Conservation (phyloP, 1,140 invertebrate species). For the Cotesia chilonis region DNA sequence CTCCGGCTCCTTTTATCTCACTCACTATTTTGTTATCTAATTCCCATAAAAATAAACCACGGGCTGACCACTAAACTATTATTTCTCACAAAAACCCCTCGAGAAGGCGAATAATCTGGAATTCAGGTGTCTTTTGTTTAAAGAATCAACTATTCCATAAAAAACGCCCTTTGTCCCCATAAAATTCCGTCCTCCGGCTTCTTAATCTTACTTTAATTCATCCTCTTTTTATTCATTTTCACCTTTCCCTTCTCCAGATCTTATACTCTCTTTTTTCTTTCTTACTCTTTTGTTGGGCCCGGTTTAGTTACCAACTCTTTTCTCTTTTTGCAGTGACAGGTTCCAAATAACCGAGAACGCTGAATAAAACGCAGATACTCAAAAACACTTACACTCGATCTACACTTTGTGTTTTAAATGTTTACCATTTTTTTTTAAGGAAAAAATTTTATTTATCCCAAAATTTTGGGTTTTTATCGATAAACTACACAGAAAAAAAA, state of each 20-base stretch:
- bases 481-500: too few relatives aligned
- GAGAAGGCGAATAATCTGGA: neutral
- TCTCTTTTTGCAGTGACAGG: slow-evolving; percentile 31
- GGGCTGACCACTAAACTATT: too few relatives aligned
- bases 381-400: too few relatives aligned
- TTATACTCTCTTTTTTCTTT: neutral
- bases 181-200: slow-evolving; percentile 36
- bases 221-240: slow-evolving; percentile 36
- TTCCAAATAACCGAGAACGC: slow-evolving; percentile 16
- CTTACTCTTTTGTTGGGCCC: too few relatives aligned
- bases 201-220: slow-evolving; percentile 56
- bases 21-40: slow-evolving; percentile 22
- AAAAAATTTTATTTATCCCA: too few relatives aligned
- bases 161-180: slow-evolving; percentile 24
- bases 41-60: neutral
- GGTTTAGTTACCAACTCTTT: neutral
- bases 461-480: too few relatives aligned
- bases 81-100: too few relatives aligned
- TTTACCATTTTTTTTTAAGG: too few relatives aligned
- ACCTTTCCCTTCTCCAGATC: neutral
- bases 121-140: slow-evolving; percentile 35
- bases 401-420: too few relatives aligned
- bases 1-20: slow-evolving; percentile 41
- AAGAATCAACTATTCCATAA: neutral
- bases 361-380: too few relatives aligned